phyloP scores from a whole-genome alignment of 2,888 invertebrate genomes.

The Morinoia aosen region DNA sequence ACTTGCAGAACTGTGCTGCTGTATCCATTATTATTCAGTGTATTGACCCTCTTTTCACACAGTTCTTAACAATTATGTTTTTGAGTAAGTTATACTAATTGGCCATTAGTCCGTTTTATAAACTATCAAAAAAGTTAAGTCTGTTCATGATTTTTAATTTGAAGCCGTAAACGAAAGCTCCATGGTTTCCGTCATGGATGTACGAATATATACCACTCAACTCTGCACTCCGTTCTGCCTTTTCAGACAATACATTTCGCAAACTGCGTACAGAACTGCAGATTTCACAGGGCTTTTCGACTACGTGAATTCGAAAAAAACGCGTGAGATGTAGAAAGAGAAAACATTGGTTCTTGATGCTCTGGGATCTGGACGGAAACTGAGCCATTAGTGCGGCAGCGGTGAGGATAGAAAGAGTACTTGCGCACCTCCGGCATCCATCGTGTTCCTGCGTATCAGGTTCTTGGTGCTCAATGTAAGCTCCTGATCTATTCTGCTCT shows the following conservation, averaged over 20 bases:
- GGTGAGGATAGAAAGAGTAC: background rate
- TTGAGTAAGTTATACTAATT: no score
- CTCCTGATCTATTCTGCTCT: background rate
- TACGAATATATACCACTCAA: no score
- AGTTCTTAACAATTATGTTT: background rate
- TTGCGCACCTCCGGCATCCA: background rate
- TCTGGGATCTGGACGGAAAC: conserved; percentile 40
- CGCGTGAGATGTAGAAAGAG: background rate
- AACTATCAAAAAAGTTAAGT: no score
- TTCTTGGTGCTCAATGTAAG: background rate
- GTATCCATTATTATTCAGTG: background rate
- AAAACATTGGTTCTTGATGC: conserved; percentile 5
- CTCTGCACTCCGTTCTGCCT: background rate
- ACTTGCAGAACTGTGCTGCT: background rate
- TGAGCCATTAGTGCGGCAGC: conserved; percentile 27
- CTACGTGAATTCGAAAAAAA: background rate
- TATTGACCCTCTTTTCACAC: background rate
- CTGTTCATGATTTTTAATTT: no score
- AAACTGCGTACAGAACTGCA: background rate
- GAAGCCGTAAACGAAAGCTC: no score
- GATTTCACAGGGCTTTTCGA: background rate
- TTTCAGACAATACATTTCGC: background rate
- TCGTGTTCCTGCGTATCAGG: background rate
- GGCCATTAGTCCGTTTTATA: no score
- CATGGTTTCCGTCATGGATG: no score